Base-by-base conservation (phyloP, 1,140 invertebrate genomes). In the Chironomus tepperi region DNA sequence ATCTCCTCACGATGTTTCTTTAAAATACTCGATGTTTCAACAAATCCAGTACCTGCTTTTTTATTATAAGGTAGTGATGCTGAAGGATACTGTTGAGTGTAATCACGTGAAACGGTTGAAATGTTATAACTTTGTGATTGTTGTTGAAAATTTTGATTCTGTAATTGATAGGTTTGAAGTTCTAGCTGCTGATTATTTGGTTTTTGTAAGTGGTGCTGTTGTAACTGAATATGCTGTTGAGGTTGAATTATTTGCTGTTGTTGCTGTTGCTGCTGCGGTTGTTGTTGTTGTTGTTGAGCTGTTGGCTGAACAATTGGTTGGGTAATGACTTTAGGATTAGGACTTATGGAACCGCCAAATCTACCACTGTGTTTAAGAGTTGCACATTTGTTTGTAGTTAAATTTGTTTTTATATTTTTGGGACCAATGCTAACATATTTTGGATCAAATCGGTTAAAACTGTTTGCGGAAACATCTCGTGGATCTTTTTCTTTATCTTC, bases 361-460 rank as follows among this genome's bases (percentile, higher is more conserved):
- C 81, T 80, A n/a, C 80, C 81, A 7, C 81, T 81, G 74, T 82
- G 81, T 67, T 80, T 78, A 75, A 82, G 19, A 0, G 81, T 82
- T 73, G 81, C 81, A 34, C 81, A 82, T 47, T 82, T 82, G 75
- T 78, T 82, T 19, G 77, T 77, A 77, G 77, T 34, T 77, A 77
- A 7, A 80, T 81, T 82, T 70, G 80, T 82, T 72, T 79, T 81
- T 73, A 82, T 34, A 76, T 85, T 84, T 79, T 86, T 86, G 65
- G 86, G 86, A 0, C 86, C 86, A 78, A 87, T 87, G 79, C 86
- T 87, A 16, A 86, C 86, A 79, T 87, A 87, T 77, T 87, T 87
- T 75, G 86, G 86, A 81, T 87, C 86, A 80, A 87, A 87, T 74
- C 86, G 85, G 82, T 87, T 87, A 80, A 87, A 83, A 75, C 82